These are phyloP conservation scores for Bombyx huttoni DNA, from an alignment of 2,888 invertebrate genomes.

Conservation along the genomic window DNA sequence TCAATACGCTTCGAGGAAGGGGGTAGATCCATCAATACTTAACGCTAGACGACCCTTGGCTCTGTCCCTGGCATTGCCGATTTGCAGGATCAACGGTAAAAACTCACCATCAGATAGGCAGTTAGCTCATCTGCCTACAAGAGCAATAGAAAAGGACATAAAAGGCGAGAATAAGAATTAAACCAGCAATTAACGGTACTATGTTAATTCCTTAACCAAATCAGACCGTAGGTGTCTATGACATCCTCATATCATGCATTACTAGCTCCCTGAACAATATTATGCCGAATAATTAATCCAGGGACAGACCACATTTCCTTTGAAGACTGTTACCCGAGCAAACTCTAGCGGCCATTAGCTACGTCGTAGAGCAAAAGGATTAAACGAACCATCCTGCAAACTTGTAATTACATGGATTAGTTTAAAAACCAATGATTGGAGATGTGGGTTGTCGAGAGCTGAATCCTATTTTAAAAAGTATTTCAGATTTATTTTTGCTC, in stretches of 20 bases:
- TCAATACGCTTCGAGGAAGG: too few relatives aligned
- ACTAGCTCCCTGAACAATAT: conserved; percentile 9
- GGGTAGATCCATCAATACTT: too few relatives aligned
- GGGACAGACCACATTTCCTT: conserved; percentile 6
- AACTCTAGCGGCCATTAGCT: neutral
- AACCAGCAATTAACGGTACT: neutral
- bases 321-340: conserved; percentile 4
- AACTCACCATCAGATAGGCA: too few relatives aligned
- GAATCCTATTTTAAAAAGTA: too few relatives aligned
- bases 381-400: neutral
- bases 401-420: neutral
- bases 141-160: too few relatives aligned
- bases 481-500: too few relatives aligned
- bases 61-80: too few relatives aligned
- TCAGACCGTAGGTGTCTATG: conserved; percentile 2
- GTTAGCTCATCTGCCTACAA: too few relatives aligned
- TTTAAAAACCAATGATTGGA: neutral
- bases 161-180: neutral
- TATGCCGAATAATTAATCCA: conserved; percentile 10
- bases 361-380: conserved; percentile 1
- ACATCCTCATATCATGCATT: neutral
- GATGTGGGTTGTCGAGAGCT: too few relatives aligned
- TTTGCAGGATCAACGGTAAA: too few relatives aligned
- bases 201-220: conserved; percentile 5
- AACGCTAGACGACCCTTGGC: too few relatives aligned